Conservation (phyloP, 2,113 vertebrate genomes). For the Chlamydotis undulata region DNA sequence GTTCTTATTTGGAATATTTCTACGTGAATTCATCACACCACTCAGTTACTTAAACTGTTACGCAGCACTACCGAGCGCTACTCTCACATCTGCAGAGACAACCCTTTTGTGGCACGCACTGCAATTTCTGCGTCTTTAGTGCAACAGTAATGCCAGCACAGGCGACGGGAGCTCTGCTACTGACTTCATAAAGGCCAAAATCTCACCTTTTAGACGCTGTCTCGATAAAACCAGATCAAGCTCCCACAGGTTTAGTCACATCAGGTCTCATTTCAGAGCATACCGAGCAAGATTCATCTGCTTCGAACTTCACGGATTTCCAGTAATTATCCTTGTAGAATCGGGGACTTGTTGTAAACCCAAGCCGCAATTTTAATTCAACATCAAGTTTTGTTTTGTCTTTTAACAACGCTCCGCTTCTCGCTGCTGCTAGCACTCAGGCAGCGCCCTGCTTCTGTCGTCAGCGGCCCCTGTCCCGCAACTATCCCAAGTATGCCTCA, state of each 20-base stretch:
- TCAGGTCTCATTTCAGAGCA: neutral
- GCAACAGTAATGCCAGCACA: neutral
- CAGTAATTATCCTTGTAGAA: constrained; percentile 37
- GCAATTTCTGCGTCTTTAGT: neutral
- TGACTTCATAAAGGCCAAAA: neutral
- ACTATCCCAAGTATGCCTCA: constrained; percentile 78
- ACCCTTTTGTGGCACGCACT: neutral
- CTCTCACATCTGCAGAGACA: neutral
- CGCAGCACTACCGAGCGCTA: neutral
- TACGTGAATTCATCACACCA: neutral
- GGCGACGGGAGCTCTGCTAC: neutral
- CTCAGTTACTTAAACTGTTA: neutral
- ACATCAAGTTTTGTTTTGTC: neutral
- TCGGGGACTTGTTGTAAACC: constrained; percentile 16
- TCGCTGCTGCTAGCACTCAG: constrained; percentile 65
- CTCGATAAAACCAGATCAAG: neutral
- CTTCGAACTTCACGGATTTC: constrained; percentile 31
- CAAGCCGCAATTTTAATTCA: neutral
- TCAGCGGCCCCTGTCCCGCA: constrained; percentile 80
- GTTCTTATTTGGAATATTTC: neutral
- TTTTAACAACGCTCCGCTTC: neutral
- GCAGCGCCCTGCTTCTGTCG: constrained; percentile 68
- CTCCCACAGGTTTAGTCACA: neutral
- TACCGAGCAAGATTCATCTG: neutral
- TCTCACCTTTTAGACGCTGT: neutral